These are phyloP conservation scores for Leptopilina myrica DNA, from an alignment of 2,888 invertebrate genomes.

Conservation along the genomic window DNA sequence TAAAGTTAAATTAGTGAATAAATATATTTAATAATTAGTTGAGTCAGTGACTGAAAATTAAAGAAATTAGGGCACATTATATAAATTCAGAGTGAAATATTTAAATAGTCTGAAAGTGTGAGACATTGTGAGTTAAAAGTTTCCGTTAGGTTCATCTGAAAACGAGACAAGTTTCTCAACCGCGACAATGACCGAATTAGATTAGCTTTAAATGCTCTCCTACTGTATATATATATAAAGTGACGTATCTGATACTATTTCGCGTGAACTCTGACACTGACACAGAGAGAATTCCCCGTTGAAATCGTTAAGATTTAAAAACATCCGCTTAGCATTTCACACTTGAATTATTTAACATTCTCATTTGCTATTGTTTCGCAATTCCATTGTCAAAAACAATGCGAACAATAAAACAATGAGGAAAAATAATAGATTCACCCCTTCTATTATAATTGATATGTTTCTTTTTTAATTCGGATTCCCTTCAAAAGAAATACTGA, in stretches of 20 bases:
- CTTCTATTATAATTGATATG: no score
- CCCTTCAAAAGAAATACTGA: no score
- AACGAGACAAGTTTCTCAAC: slow-evolving; percentile 37
- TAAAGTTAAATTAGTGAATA: no score
- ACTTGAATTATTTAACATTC: slow-evolving; percentile 7
- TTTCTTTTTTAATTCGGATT: no score
- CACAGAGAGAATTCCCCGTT: slow-evolving; percentile 7
- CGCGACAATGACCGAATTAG: slow-evolving; percentile 50
- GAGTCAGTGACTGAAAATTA: neutral
- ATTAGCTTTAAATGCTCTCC: slow-evolving; percentile 42
- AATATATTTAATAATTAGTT: no score
- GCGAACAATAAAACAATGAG: no score
- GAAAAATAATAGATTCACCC: no score
- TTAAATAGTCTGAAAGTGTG: neutral
- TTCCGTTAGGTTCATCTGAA: slow-evolving; percentile 11
- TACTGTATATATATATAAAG: neutral
- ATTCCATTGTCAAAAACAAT: no score
- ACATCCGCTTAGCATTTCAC: slow-evolving; percentile 5
- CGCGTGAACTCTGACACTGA: slow-evolving; percentile 28
- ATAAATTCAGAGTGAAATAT: neutral
- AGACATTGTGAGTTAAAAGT: slow-evolving; percentile 26
- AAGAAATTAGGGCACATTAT: slow-evolving; percentile 1
- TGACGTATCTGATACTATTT: slow-evolving; percentile 13
- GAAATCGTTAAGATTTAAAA: neutral
- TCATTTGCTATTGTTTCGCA: neutral